Conservation (phyloP, 1,140 invertebrate species). For the Matsumurasca onukii region DNA sequence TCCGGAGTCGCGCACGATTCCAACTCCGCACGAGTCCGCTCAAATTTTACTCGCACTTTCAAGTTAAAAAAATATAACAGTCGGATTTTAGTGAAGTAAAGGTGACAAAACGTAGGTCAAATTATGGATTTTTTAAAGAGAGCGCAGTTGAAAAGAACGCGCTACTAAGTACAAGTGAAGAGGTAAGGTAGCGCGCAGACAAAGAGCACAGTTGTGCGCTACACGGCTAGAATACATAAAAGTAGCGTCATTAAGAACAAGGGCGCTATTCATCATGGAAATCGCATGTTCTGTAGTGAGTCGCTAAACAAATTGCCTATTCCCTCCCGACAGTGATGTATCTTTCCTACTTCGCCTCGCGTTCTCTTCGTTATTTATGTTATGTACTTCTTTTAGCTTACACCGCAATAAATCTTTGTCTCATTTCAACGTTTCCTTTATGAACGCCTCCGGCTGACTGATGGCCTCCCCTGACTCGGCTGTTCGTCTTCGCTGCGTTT, state of each 20-base stretch:
- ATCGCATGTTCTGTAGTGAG: constrained; percentile 24
- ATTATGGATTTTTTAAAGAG: too few species aligned
- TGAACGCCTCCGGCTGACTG: constrained; percentile 5
- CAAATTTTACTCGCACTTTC: too few species aligned
- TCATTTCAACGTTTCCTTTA: constrained; percentile 23
- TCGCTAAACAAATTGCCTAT: constrained; percentile 23
- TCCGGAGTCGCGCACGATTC: too few species aligned
- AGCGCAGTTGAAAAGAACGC: too few species aligned
- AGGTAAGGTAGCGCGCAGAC: neutral
- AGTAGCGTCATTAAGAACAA: constrained; percentile 23
- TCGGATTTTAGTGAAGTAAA: too few species aligned
- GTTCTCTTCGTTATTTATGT: constrained; percentile 22
- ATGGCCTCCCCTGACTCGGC: too few species aligned
- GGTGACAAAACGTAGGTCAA: too few species aligned
- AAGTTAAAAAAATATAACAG: too few species aligned
- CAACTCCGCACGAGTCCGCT: too few species aligned
- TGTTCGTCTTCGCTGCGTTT: too few species aligned
- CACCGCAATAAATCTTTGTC: constrained; percentile 27
- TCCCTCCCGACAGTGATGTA: constrained; percentile 16
- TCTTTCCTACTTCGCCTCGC: neutral
- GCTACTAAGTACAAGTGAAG: too few species aligned
- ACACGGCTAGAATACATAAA: constrained; percentile 13
- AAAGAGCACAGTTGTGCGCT: constrained; percentile 1
- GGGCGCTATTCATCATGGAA: constrained; percentile 24
- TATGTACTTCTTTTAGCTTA: constrained; percentile 25